A percentile compares a stretch with the other conserved stretches of the same genome.
Conservation (phyloP, 1,140 invertebrate species). For the Heliconius hermathena region DNA sequence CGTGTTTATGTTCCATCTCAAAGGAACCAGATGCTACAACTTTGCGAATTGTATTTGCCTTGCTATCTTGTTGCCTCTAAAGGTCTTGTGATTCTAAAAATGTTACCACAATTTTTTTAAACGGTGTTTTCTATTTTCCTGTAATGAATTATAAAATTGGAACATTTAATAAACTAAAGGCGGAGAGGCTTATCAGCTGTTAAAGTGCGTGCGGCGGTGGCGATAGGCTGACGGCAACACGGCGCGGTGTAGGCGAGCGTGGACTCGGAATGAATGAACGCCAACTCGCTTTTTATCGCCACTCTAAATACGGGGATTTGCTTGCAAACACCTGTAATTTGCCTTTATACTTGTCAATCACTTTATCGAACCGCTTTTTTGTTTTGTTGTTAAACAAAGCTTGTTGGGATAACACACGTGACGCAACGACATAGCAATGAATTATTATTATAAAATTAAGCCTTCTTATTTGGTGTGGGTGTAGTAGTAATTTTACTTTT, state of each 20-base stretch:
- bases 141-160: background rate
- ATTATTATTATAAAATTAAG: too few relatives aligned
- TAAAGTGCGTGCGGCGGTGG: constrained; percentile 56
- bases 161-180: constrained; percentile 47
- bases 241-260: constrained; percentile 32
- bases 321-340: constrained; percentile 63
- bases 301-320: constrained; percentile 61
- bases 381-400: background rate
- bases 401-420: background rate
- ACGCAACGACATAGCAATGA: background rate
- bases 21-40: constrained; percentile 69
- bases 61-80: background rate
- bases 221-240: constrained; percentile 42
- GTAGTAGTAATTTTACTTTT: too few relatives aligned
- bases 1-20: constrained; percentile 72
- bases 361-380: constrained; percentile 23
- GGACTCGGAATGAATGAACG: constrained; percentile 58
- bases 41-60: constrained; percentile 30
- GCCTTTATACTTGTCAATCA: constrained; percentile 49
- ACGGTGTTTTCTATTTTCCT: background rate
- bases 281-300: constrained; percentile 71
- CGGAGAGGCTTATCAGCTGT: constrained; percentile 61
- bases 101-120: too few relatives aligned
- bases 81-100: too few relatives aligned
- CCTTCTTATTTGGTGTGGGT: too few relatives aligned